phyloP scores from a whole-genome alignment of 2,888 invertebrate species.

The Sycophila texana region DNA sequence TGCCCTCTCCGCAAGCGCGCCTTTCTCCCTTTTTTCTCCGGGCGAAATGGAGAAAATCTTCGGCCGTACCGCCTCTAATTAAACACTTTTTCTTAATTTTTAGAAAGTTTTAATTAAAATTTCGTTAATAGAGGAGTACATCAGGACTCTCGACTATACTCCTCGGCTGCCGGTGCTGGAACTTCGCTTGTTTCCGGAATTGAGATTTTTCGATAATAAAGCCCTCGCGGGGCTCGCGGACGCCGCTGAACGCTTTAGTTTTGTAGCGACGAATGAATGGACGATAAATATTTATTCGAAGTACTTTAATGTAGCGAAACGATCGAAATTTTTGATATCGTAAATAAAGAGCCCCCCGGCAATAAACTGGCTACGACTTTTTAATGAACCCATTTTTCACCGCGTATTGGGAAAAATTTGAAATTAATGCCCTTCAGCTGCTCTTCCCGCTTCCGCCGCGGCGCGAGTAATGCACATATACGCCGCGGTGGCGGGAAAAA shows the following conservation, averaged over 20 bases:
- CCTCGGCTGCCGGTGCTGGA: too few species aligned
- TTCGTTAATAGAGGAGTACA: constrained; percentile 16
- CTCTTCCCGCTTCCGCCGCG: neutral
- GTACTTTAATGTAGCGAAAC: too few species aligned
- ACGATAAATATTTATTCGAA: too few species aligned
- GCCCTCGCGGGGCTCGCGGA: too few species aligned
- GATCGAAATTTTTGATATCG: too few species aligned
- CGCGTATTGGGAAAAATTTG: neutral
- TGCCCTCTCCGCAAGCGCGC: neutral
- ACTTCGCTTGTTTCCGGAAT: neutral
- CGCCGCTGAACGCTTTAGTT: too few species aligned
- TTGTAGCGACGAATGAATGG: too few species aligned
- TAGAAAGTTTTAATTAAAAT: constrained; percentile 35
- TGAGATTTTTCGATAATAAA: too few species aligned
- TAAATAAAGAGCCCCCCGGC: too few species aligned
- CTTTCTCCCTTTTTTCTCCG: neutral
- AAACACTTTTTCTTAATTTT: constrained; percentile 12
- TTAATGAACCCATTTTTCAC: constrained; percentile 8
- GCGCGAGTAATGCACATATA: neutral
- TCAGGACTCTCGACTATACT: too few species aligned
- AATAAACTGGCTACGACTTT: constrained; percentile 17
- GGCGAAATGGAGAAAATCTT: constrained; percentile 31
- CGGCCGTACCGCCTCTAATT: constrained; percentile 4
- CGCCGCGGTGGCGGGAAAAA: neutral
- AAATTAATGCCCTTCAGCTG: constrained; percentile 8